Conservation (phyloP, 2,113 vertebrate species). For the Dryoscopus gambensis region DNA sequence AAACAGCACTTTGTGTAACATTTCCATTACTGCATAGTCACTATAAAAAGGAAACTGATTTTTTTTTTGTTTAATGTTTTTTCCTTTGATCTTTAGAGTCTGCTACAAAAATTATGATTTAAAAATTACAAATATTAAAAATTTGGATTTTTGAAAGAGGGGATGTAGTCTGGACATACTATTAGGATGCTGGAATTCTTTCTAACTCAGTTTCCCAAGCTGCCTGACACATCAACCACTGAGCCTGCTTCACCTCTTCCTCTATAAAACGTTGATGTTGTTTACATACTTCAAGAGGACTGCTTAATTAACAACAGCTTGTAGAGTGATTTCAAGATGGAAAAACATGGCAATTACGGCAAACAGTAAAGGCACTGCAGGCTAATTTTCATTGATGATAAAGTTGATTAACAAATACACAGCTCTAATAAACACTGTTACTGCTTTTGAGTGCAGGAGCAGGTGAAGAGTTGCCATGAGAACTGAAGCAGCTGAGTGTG, state of each 20-base stretch:
- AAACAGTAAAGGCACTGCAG: conserved; percentile 4
- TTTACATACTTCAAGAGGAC: background rate
- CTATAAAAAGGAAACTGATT: background rate
- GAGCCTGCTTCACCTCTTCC: background rate
- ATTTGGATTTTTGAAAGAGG: background rate
- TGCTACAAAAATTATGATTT: background rate
- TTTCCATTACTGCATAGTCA: background rate
- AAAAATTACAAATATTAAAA: background rate
- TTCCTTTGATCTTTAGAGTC: background rate
- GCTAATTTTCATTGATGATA: conserved; percentile 44
- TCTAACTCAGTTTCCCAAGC: background rate
- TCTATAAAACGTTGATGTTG: conserved; percentile 1
- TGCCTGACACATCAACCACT: background rate
- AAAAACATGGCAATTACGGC: conserved; percentile 37
- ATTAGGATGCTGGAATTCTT: background rate
- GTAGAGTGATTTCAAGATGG: conserved; percentile 24
- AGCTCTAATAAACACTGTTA: conserved; percentile 12
- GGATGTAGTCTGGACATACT: background rate
- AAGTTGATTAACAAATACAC: conserved; percentile 51
- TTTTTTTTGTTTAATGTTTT: background rate
- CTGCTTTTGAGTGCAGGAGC: background rate
- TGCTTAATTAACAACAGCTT: conserved; percentile 48
- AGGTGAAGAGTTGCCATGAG: conserved; percentile 45
- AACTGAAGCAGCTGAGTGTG: background rate
- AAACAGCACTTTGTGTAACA: background rate